Base-by-base conservation (phyloP, 2,797 vertebrate species). In the Cercopithecus diana region DNA sequence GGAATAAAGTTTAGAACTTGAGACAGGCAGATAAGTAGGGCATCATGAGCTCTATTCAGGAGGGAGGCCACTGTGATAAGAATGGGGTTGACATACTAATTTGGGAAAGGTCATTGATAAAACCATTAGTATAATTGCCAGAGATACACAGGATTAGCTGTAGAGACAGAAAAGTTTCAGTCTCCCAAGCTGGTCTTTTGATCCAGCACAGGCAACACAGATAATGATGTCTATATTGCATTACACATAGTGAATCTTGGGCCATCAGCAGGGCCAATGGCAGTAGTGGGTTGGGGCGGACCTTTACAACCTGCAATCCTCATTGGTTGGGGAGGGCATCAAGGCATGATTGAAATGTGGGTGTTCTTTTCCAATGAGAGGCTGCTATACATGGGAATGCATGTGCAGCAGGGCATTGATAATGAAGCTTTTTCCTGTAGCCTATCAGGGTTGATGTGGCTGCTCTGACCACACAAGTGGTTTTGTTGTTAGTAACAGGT, bases 51-150 rank as follows among this genome's bases (percentile, higher is more conserved):
- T 64, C 4, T 86, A 30, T 79, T 93, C 33, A 55, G 41, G 36
- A 90, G 22, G 39, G 30, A 90, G 55, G 7, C 9, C 7, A 15
- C 41, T 82, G 33, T 58, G 50, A 28, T 92, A 73, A 77, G 55
- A 84, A 83, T 76, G 41, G 72, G 50, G n/a, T 73, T 64, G 64
- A 24, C 26, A 43, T 30, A 12, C 17, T 67, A 19, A 45, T 83
- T 82, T 82, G n/a, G 75, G 82, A 94, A 88, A 91, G 33, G 45
- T 84, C 39, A 28, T 15, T 93, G 75, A 41, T 76, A n/a, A 93
- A 39, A 72, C 70, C 72, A 67, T 55, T 39, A 85, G 87, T 64
- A 7, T 7, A 76, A 82, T 24, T 77, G 75, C 41, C 82, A 70
- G 48, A 19, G 77, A 48, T 57, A 61, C 22, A 43, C 11, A 43